A percentile compares a stretch with the other conserved stretches of the same genome.
These are phyloP conservation scores for Plebejus melissa DNA, from an alignment of 2,888 invertebrate genomes.

Conservation along the genomic window DNA sequence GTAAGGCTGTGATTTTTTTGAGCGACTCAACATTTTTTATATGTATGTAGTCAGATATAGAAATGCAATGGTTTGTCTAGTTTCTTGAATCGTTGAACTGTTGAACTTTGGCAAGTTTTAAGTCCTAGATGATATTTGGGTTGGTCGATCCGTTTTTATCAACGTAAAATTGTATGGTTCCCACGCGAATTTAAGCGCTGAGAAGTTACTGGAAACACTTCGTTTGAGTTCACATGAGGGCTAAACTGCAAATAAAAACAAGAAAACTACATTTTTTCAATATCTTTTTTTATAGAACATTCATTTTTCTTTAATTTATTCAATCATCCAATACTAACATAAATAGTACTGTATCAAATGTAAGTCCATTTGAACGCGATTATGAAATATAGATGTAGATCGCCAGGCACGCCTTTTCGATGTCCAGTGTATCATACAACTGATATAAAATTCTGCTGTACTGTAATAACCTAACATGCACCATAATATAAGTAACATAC, in stretches of 20 bases:
- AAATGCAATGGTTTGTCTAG: too few relatives aligned
- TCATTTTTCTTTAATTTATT: neutral
- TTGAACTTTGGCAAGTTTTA: too few relatives aligned
- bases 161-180: too few relatives aligned
- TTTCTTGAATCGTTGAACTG: too few relatives aligned
- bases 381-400: slow-evolving; percentile 22
- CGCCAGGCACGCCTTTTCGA: slow-evolving; percentile 15
- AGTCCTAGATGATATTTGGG: too few relatives aligned
- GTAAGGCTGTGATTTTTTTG: too few relatives aligned
- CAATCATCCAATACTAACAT: neutral
- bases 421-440: neutral
- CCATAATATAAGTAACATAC: neutral
- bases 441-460: slow-evolving; percentile 6
- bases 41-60: too few relatives aligned
- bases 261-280: neutral
- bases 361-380: slow-evolving; percentile 7
- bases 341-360: neutral
- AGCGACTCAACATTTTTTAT: too few relatives aligned
- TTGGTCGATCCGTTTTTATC: too few relatives aligned
- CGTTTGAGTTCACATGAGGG: too few relatives aligned
- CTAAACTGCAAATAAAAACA: neutral
- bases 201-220: too few relatives aligned
- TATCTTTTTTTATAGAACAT: neutral
- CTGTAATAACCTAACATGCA: neutral
- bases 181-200: too few relatives aligned